Evolutionary conservation across 2,113 vertebrate species (phyloP).

Genomic region (Urocynchramus pylzowi): DNA sequence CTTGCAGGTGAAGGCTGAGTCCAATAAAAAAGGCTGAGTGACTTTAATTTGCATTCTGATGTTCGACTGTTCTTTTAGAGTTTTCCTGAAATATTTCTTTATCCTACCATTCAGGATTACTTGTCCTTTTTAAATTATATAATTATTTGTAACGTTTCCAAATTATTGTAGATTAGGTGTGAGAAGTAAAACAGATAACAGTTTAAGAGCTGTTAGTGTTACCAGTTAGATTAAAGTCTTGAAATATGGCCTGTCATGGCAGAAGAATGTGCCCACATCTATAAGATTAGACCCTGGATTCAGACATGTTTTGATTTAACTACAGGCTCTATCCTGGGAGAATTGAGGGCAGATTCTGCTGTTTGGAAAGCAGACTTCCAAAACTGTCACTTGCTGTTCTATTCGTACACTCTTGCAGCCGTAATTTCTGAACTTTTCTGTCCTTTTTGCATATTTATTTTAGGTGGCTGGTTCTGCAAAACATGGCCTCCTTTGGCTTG

Average conservation of each 20-base stretch:
- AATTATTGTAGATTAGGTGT: background rate
- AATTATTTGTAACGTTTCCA: background rate
- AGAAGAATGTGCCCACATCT: background rate
- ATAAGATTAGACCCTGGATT: background rate
- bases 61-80: background rate
- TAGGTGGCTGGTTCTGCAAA: background rate
- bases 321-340: background rate
- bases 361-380: constrained; percentile 11
- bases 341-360: constrained; percentile 22
- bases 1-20: background rate
- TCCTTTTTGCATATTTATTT: constrained; percentile 29
- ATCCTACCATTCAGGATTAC: background rate
- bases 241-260: background rate
- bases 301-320: background rate
- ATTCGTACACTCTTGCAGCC: background rate
- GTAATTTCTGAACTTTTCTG: constrained; percentile 5
- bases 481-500: background rate
- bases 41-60: background rate
- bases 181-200: background rate
- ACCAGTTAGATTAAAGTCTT: background rate
- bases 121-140: background rate
- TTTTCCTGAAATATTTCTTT: background rate
- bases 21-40: background rate
- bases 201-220: background rate
- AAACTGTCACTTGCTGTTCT: constrained; percentile 54